Percentiles rank a stretch among this genome's conserved stretches.
phyloP scores from a whole-genome alignment of 2,113 vertebrate genomes.

The Cariama cristata region DNA sequence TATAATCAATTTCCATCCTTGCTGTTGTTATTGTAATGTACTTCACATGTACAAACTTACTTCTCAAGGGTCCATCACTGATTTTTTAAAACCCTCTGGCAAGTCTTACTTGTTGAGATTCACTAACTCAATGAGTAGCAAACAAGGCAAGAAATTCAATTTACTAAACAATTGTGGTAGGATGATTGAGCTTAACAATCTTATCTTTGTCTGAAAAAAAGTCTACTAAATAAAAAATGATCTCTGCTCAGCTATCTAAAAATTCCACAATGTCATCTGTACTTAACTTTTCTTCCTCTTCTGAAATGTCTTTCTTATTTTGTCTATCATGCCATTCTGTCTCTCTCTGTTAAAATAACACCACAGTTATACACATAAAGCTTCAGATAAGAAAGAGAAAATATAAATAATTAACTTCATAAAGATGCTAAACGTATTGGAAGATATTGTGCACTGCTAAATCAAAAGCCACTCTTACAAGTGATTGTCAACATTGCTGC shows the following conservation, averaged over 20 bases:
- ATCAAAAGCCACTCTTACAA: background rate
- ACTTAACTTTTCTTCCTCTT: background rate
- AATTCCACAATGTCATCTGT: background rate
- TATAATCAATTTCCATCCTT: background rate
- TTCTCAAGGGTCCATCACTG: background rate
- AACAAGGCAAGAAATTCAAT: conserved; percentile 21
- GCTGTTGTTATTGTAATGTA: background rate
- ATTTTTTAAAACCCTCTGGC: conserved; percentile 1
- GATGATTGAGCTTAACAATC: background rate
- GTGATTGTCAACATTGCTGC: background rate
- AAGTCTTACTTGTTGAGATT: background rate
- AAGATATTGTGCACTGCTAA: background rate
- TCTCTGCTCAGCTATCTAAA: background rate
- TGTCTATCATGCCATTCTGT: background rate
- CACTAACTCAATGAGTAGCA: conserved; percentile 1
- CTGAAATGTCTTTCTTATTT: background rate
- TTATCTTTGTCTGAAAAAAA: background rate
- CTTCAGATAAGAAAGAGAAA: background rate
- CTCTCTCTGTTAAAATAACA: background rate
- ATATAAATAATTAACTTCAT: background rate
- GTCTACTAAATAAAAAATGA: background rate
- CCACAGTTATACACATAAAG: no score
- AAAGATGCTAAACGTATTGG: background rate
- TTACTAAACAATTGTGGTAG: background rate
- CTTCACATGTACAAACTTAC: background rate